These are phyloP conservation scores for Eupithecia pulchellata DNA, from an alignment of 2,888 invertebrate genomes.

Conservation along the genomic window DNA sequence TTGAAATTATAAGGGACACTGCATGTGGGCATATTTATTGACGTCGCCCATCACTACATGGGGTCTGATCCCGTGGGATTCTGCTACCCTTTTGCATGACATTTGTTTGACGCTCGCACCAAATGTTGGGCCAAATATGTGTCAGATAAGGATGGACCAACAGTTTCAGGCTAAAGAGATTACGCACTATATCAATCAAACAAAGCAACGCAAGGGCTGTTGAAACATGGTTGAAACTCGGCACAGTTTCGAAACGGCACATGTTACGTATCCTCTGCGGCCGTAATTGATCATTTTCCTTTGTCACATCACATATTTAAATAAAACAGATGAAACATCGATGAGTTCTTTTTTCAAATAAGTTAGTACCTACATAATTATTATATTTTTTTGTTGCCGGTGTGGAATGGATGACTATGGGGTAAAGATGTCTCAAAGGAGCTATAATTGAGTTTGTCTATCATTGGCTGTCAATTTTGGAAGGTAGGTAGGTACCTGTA, in stretches of 20 bases:
- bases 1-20: conserved; percentile 66
- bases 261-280: conserved; percentile 66
- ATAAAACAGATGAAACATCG: conserved; percentile 27
- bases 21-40: conserved; percentile 80
- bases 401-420: conserved; percentile 21
- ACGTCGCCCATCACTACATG: conserved; percentile 75
- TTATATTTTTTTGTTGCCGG: conserved; percentile 22
- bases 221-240: conserved; percentile 59
- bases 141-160: conserved; percentile 50
- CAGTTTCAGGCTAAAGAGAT: conserved; percentile 66
- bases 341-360: conserved; percentile 29
- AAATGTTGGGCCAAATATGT: conserved; percentile 22
- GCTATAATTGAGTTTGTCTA: not conserved
- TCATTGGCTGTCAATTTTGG: conserved; percentile 8
- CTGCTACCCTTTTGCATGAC: conserved; percentile 60
- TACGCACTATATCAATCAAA: conserved; percentile 80
- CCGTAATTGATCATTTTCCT: conserved; percentile 42
- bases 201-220: conserved; percentile 68
- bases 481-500: no score
- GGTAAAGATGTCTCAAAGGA: conserved; percentile 23
- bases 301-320: conserved; percentile 43
- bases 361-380: no score
- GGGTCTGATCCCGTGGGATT: conserved; percentile 82
- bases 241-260: conserved; percentile 71
- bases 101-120: conserved; percentile 19